Evolutionary conservation across 2,113 vertebrate genomes (phyloP).

Genomic region (Indicator maculatus): DNA sequence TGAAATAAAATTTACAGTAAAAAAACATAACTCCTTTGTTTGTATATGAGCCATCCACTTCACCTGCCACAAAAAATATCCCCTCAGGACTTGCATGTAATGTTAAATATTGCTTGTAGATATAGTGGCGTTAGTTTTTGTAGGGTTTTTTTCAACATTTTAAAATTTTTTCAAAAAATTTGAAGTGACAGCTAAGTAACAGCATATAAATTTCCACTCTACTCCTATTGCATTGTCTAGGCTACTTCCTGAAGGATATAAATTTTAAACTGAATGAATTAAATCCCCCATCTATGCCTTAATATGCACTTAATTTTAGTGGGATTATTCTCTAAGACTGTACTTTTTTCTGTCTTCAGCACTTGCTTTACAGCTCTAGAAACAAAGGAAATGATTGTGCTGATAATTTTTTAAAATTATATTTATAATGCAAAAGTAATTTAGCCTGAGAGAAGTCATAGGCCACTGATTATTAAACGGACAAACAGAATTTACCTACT

Average conservation of each 20-base stretch:
- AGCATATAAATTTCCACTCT: background rate
- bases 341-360: background rate
- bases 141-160: background rate
- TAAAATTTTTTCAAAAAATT: background rate
- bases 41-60: background rate
- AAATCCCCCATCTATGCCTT: background rate
- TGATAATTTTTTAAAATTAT: background rate
- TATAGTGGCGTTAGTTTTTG: background rate
- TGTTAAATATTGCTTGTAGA: background rate
- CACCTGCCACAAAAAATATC: background rate
- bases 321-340: background rate
- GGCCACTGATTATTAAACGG: background rate
- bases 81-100: background rate
- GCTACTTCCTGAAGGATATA: background rate
- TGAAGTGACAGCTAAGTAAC: background rate
- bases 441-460: background rate
- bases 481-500: background rate
- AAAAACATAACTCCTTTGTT: background rate
- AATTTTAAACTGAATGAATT: background rate
- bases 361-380: background rate
- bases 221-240: background rate
- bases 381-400: background rate
- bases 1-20: background rate
- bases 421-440: background rate
- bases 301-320: background rate